Percentiles rank a stretch among this genome's conserved stretches.
phyloP scores from a whole-genome alignment of 2,888 invertebrate species.

The Trachelus troglodyta region DNA sequence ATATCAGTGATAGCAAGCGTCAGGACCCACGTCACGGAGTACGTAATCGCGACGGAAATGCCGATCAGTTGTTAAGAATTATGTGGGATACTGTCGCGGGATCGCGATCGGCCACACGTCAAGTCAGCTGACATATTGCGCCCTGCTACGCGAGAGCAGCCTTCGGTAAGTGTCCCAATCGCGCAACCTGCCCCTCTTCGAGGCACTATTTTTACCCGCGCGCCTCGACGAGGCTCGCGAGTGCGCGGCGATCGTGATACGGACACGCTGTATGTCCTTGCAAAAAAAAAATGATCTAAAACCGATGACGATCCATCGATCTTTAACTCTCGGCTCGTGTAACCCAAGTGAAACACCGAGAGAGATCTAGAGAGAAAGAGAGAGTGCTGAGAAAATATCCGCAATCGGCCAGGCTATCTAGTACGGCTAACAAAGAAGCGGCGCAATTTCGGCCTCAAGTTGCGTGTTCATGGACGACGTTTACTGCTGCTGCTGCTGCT shows the following conservation, averaged over 20 bases:
- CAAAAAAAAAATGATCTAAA: background rate
- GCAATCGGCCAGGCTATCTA: background rate
- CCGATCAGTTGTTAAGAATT: slow-evolving; percentile 50
- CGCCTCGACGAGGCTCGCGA: slow-evolving; percentile 4
- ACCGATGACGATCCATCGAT: background rate
- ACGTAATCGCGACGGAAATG: slow-evolving; percentile 1
- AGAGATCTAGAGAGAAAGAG: background rate
- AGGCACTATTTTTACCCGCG: slow-evolving; percentile 46
- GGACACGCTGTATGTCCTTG: background rate
- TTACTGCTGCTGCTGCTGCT: background rate
- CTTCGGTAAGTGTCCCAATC: slow-evolving; percentile 60
- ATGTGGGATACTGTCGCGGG: slow-evolving; percentile 63
- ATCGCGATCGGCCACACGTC: slow-evolving; percentile 64
- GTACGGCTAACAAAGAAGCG: slow-evolving; percentile 21
- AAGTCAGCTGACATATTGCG: slow-evolving; percentile 67
- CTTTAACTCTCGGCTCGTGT: background rate
- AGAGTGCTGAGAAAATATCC: background rate
- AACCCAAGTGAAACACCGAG: background rate
- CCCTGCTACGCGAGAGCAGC: slow-evolving; percentile 65
- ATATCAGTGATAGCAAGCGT: background rate
- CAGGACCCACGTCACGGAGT: background rate
- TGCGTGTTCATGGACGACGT: slow-evolving; percentile 12
- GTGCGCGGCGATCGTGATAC: slow-evolving; percentile 1
- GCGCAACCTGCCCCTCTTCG: slow-evolving; percentile 22
- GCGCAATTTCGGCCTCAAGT: slow-evolving; percentile 19